Evolutionary conservation across 1,140 invertebrate species (phyloP).

Genomic region (Brachionus calyciflorus): DNA sequence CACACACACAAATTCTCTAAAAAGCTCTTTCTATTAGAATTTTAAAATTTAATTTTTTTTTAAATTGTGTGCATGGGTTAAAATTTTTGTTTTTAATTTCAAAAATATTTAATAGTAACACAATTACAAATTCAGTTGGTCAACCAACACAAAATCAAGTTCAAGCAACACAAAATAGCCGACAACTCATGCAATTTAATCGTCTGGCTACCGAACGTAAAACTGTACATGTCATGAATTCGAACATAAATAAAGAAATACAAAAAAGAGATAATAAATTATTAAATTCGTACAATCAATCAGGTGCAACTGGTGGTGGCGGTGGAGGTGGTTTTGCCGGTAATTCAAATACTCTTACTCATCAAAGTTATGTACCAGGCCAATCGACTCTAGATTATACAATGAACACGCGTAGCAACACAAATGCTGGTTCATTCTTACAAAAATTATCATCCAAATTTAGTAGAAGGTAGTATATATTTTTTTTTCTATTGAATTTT

Average conservation of each 20-base stretch:
- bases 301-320: background rate
- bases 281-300: background rate
- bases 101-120: too few relatives aligned
- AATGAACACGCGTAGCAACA: conserved; percentile 35
- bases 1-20: too few relatives aligned
- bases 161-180: background rate
- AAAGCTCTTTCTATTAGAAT: too few relatives aligned
- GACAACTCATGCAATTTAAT: conserved; percentile 26
- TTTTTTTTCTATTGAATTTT: too few relatives aligned
- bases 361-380: conserved; percentile 7
- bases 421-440: conserved; percentile 6
- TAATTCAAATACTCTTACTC: background rate
- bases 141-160: background rate
- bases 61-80: too few relatives aligned
- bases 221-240: conserved; percentile 26
- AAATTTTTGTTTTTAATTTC: too few relatives aligned
- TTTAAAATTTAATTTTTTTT: too few relatives aligned
- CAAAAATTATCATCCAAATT: conserved; percentile 45
- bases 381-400: conserved; percentile 37
- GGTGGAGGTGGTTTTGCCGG: background rate
- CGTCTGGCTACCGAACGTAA: conserved; percentile 38
- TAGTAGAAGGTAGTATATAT: conserved; percentile 25
- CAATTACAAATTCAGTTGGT: too few relatives aligned
- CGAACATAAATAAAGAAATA: background rate
- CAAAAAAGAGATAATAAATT: background rate